Base-by-base conservation (phyloP, 2,113 vertebrate species). In the Apteryx owenii region DNA sequence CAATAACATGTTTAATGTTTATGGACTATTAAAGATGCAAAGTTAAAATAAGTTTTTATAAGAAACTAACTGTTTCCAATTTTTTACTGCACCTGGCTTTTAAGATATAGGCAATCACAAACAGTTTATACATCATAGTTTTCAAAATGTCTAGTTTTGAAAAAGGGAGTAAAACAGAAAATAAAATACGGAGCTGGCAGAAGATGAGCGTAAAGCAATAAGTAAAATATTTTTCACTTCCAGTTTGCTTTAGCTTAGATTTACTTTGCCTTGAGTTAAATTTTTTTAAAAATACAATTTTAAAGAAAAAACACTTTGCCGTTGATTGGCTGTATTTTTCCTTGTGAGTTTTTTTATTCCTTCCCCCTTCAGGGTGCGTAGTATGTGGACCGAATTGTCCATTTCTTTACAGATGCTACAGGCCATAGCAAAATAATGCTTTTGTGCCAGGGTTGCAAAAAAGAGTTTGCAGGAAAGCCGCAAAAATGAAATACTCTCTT, bases 151-250 rank as follows among this genome's bases (percentile, higher is more conserved):
- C 20, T 40, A 28, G 17, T 40, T 81, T 44, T 75, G 38, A 19
- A 88, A 54, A 68, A 65, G 31, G 69, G 2, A 48, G 7, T 70
- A 83, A 93, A 78, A 15, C 31, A 42, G 33, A 21, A 62, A 85
- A 60, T 28, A 76, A 29, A 1, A 16, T 38, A 29, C 0, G 0
- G 58, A 2, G 38, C 31, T 28, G 21, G 4, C 17, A 33, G 83
- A 93, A 53, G 13, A 31, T 36, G 16, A 6, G 14, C 62, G 4
- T 14, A 77, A 93, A 90, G 15, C 25, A 42, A 18, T 44, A 80
- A 78, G 83, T 5, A 80, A 83, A 53, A 58, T 58, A 31, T 31
- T 58, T 58, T 58, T 58, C 46, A 1, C 3, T 85, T 80, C 22
- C 29, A 13, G 3, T 53, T 91, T 87, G 10, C 8, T 54, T 79